A percentile compares a stretch with the other conserved stretches of the same genome.
These are phyloP conservation scores for Melanaphis sacchari DNA, from an alignment of 1,140 invertebrate genomes.

Conservation along the genomic window DNA sequence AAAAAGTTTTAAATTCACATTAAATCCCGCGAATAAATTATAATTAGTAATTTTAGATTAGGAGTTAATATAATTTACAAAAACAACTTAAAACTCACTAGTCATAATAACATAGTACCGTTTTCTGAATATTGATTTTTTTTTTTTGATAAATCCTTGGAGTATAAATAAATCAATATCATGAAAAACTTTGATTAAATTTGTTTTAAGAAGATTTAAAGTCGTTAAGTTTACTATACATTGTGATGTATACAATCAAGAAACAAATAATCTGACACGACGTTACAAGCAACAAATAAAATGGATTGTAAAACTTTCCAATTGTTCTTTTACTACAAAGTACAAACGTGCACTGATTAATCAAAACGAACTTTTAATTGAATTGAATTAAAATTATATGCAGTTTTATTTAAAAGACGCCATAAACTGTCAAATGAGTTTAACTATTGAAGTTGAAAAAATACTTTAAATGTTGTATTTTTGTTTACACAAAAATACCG, in stretches of 20 bases:
- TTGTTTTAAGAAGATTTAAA: neutral
- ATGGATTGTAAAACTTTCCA: conserved; percentile 28
- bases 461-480: neutral
- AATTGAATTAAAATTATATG: conserved; percentile 5
- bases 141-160: neutral
- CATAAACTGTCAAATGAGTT: neutral
- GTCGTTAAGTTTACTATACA: neutral
- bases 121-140: neutral
- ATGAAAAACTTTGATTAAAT: conserved; percentile 1
- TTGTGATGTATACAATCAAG: neutral
- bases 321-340: neutral
- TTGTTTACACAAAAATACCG: neutral
- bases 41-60: too few relatives aligned
- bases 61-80: too few relatives aligned
- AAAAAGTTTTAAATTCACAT: too few relatives aligned
- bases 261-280: neutral
- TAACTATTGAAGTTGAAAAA: neutral
- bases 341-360: conserved; percentile 29
- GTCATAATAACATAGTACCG: neutral
- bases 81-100: neutral
- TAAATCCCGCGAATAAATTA: too few relatives aligned
- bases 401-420: neutral
- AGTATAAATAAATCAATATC: conserved; percentile 10
- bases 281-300: neutral
- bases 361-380: conserved; percentile 40